Conservation (phyloP, 2,797 vertebrate species). For the Neomorphus geoffroyi region DNA sequence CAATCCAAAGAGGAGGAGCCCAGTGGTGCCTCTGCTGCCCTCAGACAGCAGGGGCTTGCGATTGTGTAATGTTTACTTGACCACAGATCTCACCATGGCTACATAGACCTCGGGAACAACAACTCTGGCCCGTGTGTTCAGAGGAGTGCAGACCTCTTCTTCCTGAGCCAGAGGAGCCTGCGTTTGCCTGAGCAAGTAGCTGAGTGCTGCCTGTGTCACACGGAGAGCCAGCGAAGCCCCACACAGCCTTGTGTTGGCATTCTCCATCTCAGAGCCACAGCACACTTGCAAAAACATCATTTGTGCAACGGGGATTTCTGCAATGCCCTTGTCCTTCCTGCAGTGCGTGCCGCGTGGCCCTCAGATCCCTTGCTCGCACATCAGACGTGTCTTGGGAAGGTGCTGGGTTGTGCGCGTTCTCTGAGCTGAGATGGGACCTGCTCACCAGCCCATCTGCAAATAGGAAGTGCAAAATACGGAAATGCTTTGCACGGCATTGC, state of each 20-base stretch:
- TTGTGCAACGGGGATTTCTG: background rate
- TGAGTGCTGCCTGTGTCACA: background rate
- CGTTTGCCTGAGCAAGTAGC: background rate
- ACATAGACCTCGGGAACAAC: slow-evolving; percentile 9
- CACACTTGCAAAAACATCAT: background rate
- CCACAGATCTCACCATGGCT: slow-evolving; percentile 65
- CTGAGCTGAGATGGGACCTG: background rate
- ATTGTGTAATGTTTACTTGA: slow-evolving; percentile 64
- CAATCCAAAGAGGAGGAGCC: slow-evolving; percentile 50
- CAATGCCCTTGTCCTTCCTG: background rate
- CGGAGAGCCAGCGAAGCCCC: background rate
- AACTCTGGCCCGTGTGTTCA: background rate
- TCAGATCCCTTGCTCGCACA: background rate
- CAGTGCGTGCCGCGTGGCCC: accelerated
- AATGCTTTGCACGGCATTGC: background rate
- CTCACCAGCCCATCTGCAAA: background rate
- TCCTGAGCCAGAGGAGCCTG: background rate
- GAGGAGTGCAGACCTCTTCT: background rate
- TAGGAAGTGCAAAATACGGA: background rate
- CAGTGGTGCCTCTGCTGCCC: slow-evolving; percentile 4
- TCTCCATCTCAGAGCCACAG: background rate
- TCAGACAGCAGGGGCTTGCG: background rate
- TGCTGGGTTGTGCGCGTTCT: accelerated
- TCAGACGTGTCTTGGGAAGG: background rate
- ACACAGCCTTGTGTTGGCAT: background rate